Evolutionary conservation across 1,140 invertebrate species (phyloP), one percentile per base, ranked within the genome.

Genomic region (Goniozus legneri): DNA sequence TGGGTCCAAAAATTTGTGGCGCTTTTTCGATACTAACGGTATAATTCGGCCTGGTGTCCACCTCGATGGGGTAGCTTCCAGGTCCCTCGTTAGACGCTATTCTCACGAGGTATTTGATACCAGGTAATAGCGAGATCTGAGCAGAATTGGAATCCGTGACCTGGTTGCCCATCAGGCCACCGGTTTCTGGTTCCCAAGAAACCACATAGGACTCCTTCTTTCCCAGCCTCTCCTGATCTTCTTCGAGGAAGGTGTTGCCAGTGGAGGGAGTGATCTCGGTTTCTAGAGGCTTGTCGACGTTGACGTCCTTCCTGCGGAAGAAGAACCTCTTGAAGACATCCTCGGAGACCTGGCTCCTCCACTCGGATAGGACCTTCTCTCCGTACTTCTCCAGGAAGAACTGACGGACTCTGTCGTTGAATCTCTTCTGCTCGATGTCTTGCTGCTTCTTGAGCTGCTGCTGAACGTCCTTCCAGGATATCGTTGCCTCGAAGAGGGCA

Each of bases 151-250:
- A 61, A 14, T 76, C 71, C 0, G 72, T 64, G 2, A 73, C 71
- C 47, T 76, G 74, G 32, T 76, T 75, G 2, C 73, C 74, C 68
- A 68, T 74, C 0, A 73, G 50, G 13, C 74, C 71, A 0, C 74
- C 73, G 1, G 71, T 59, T 33, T 73, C 65, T 0, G 71, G 68
- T 21, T 73, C 67, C 74, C 74, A 75, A 4, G 72, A 70, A 0
- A 75, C 71, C 4, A 75, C 65, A 32, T 63, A 76, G 0, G 65
- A 65, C 32, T 71, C 58, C 24, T 66, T 51, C 3, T 12, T 48
- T 0, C 15, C 49, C 0, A 49, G 31, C 3, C 56, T 44, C 3
- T 42, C 49, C 22, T 27, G 14, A 2, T 47, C 48, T 0, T 50
- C 24, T 13, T 56, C 45, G 3, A 49, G 10, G 0, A 55, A 34